Evolutionary conservation across 2,888 invertebrate genomes (phyloP).

Genomic region (Nasonia oneida): DNA sequence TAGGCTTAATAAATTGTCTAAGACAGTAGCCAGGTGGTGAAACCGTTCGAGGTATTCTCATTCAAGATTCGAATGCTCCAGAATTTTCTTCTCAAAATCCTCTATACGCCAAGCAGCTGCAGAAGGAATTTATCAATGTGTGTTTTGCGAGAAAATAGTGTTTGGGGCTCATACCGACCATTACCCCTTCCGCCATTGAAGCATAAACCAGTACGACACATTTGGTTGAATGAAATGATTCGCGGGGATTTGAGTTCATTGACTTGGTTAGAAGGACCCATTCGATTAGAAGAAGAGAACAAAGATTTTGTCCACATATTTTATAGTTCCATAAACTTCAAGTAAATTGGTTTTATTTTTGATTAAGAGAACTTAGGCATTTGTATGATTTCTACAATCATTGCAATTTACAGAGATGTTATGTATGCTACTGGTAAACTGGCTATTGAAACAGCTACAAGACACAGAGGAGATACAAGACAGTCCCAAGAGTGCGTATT

Average conservation of each 20-base stretch:
- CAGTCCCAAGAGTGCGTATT: conserved; percentile 84
- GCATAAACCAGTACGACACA: conserved; percentile 83
- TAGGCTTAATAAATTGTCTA: conserved; percentile 93
- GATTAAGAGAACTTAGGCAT: neutral
- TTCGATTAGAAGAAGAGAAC: conserved; percentile 68
- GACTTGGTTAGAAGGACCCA: conserved; percentile 89
- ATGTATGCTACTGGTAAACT: conserved; percentile 96
- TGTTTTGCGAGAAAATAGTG: conserved; percentile 81
- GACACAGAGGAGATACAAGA: conserved; percentile 79
- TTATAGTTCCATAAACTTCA: conserved; percentile 89
- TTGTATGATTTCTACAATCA: neutral
- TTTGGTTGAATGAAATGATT: conserved; percentile 87
- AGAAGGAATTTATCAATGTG: conserved; percentile 90
- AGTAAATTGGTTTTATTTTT: conserved; percentile 21
- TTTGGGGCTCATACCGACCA: conserved; percentile 91
- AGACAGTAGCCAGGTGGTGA: conserved; percentile 87
- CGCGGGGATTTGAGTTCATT: conserved; percentile 93
- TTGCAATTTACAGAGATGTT: conserved; percentile 84
- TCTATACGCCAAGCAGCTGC: conserved; percentile 84
- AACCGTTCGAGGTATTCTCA: conserved; percentile 83
- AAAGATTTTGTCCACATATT: conserved; percentile 81
- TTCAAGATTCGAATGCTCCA: conserved; percentile 83
- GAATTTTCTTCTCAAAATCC: conserved; percentile 84
- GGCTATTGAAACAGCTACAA: conserved; percentile 87
- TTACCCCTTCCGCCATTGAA: conserved; percentile 82